Evolutionary conservation across 2,113 vertebrate species (phyloP).

Genomic region (Neogobius melanostomus): DNA sequence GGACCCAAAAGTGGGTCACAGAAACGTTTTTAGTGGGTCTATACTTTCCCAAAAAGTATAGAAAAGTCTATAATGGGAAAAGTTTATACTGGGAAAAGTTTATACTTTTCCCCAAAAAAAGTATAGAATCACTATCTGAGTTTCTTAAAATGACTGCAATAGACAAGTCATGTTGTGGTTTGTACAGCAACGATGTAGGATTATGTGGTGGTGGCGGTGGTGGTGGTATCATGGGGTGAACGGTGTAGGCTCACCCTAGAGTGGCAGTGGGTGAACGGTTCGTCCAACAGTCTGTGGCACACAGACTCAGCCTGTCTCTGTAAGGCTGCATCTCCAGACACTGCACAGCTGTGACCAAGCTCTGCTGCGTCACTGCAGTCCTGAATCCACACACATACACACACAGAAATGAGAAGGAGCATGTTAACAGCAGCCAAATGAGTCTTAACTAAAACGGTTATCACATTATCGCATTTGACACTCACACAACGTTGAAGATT

Average conservation of each 20-base stretch:
- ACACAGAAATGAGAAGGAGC: not conserved
- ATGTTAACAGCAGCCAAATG: not conserved
- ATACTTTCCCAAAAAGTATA: too few relatives aligned
- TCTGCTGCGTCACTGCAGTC: constrained; percentile 80
- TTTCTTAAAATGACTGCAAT: too few relatives aligned
- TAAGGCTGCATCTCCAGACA: constrained; percentile 12
- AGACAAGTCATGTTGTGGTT: not conserved
- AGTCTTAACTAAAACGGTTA: too few relatives aligned
- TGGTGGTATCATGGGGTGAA: not conserved
- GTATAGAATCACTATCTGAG: not conserved
- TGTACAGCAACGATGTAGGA: not conserved
- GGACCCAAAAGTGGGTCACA: too few relatives aligned
- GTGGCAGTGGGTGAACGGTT: constrained; percentile 83
- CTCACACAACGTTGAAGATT: too few relatives aligned
- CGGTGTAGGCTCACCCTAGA: constrained; percentile 70
- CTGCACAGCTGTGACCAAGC: constrained; percentile 70
- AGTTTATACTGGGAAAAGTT: too few relatives aligned
- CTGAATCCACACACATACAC: constrained; percentile 27
- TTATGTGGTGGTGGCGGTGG: not conserved
- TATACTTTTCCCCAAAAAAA: not conserved
- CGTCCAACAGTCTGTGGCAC: constrained; percentile 77
- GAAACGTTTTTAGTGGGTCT: too few relatives aligned
- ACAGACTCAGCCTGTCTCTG: constrained; percentile 63
- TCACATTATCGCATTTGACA: too few relatives aligned
- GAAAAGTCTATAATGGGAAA: too few relatives aligned